Percentiles rank a stretch among this genome's conserved stretches.
Conservation (phyloP, 1,140 invertebrate species). For the Sminthurinus signatus region DNA sequence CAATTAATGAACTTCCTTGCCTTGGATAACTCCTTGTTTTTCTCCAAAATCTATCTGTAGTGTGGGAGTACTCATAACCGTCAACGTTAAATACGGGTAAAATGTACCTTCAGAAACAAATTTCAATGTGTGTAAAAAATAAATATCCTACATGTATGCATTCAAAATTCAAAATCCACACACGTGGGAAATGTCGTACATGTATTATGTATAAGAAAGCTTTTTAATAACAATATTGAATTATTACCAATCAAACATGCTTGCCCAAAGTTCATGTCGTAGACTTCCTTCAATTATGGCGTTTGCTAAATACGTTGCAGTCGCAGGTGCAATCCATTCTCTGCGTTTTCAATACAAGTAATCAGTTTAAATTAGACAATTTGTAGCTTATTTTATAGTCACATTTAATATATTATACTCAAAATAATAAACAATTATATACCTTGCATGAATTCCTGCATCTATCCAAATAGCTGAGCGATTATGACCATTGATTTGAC, state of each 20-base stretch:
- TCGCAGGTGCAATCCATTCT: conserved; percentile 25
- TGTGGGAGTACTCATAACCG: conserved; percentile 28
- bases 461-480: conserved; percentile 25
- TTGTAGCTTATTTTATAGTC: too few relatives aligned
- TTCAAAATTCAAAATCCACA: too few relatives aligned
- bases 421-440: background rate
- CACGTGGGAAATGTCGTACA: too few relatives aligned
- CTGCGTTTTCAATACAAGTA: background rate
- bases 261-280: background rate
- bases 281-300: conserved; percentile 1
- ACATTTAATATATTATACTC: too few relatives aligned
- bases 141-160: too few relatives aligned
- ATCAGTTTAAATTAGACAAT: too few relatives aligned
- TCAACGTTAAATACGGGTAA: conserved; percentile 23
- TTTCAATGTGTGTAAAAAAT: too few relatives aligned
- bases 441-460: conserved; percentile 8
- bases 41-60: conserved; percentile 59
- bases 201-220: too few relatives aligned
- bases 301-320: conserved; percentile 19
- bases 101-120: too few relatives aligned
- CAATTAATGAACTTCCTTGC: conserved; percentile 9
- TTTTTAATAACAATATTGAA: too few relatives aligned
- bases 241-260: conserved; percentile 22
- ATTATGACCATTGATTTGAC: background rate
- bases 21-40: conserved; percentile 56